A percentile compares a stretch with the other conserved stretches of the same genome.
Conservation (phyloP, 64 coral and sea anemone species). For the Platygyra sinensis region DNA sequence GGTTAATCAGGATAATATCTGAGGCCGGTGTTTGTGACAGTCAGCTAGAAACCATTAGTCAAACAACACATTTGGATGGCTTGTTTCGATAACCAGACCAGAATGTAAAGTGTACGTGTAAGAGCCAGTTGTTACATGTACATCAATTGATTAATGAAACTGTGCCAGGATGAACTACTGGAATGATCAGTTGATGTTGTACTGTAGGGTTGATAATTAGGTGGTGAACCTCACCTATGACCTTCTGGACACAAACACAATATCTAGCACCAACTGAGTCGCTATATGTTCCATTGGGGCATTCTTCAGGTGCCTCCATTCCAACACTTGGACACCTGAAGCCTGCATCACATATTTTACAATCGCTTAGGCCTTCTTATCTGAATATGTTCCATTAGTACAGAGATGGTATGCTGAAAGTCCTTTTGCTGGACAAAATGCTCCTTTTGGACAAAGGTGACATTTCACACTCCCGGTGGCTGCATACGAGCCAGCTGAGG, state of each 20-base stretch:
- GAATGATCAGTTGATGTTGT: too few relatives aligned
- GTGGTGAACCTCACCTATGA: slow-evolving; percentile 15
- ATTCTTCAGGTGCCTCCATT: slow-evolving; percentile 12
- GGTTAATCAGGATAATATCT: too few relatives aligned
- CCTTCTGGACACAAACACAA: slow-evolving; percentile 42
- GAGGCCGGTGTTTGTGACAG: too few relatives aligned
- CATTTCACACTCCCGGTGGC: slow-evolving; percentile 56
- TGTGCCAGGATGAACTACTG: too few relatives aligned
- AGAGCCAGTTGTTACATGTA: too few relatives aligned
- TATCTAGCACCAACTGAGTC: neutral
- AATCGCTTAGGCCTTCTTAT: neutral
- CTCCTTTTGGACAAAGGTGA: slow-evolving; percentile 53
- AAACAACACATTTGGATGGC: too few relatives aligned
- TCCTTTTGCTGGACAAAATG: slow-evolving; percentile 46
- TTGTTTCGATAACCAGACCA: too few relatives aligned
- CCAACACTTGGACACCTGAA: slow-evolving; percentile 19
- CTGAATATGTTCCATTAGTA: slow-evolving; percentile 36
- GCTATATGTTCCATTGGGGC: slow-evolving; percentile 26
- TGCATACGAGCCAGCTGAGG: slow-evolving; percentile 38
- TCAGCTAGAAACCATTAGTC: too few relatives aligned
- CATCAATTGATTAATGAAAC: too few relatives aligned
- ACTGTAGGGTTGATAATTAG: too few relatives aligned
- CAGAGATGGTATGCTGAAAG: slow-evolving; percentile 38
- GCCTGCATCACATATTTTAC: slow-evolving; percentile 45
- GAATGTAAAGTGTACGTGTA: too few relatives aligned